Base-by-base conservation (phyloP, 2,888 invertebrate species). In the Agrochola macilenta region DNA sequence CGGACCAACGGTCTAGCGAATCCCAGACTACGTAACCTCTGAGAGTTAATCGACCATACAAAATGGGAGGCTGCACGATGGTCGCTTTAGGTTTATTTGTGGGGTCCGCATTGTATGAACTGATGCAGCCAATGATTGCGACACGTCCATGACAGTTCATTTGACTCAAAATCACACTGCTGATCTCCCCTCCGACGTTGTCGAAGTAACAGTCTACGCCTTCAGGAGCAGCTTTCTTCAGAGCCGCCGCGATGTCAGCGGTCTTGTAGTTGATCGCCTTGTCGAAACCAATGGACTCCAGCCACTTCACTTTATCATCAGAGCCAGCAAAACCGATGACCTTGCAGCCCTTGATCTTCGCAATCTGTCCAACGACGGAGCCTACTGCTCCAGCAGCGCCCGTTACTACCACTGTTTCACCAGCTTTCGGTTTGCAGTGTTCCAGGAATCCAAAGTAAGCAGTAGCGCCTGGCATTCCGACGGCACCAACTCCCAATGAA, bases 311-410 rank as follows among this genome's bases (percentile, higher is more conserved):
- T 93, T 98, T 98, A 14, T 97, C 97, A 79, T 98, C 97, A 0
- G 97, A 97, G 8, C 98, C 98, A 20, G 98, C 97, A 88, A 98
- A 97, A 0, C 98, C 98, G 83, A 98, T 97, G 0, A 98, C 95
- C 83, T 78, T 92, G 82, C 94, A 94, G 83, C 97, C 97, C 93
- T 97, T 97, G 49, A 98, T 97, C 93, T 98, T 98, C 0, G 97
- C 98, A 71, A 98, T 98, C 93, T 98, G 98, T 3, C 98, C 98
- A 0, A 98, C 98, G 17, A 97, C 90, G 74, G 97, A 97, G 4
- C 98, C 98, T 0, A 98, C 98, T 4, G 98, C 98, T 2, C 98
- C 98, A 0, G 98, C 98, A 5, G 98, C 98, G 0, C 97, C 97
- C 4, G 97, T 97, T 4, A 98, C 97, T 0, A 98, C 97, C 0